Evolutionary conservation across 2,797 vertebrate species (phyloP), one percentile per base, ranked within the genome.

Genomic region (Sarcoramphus papa): DNA sequence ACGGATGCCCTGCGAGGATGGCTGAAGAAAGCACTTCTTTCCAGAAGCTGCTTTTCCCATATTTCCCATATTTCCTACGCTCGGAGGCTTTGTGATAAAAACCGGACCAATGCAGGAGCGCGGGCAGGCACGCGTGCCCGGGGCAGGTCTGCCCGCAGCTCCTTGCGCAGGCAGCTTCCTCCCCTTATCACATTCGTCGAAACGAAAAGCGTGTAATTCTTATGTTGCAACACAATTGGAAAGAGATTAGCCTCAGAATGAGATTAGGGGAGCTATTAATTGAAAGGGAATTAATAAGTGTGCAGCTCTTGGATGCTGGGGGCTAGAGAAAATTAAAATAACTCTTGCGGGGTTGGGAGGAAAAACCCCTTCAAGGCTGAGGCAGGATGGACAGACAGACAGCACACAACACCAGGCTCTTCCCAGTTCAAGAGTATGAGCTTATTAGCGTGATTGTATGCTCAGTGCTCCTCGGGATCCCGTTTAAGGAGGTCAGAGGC

Each of bases 121-220:
- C 0, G 2, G 63, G 47, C 50, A 35, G 40, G 47, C 5, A 0
- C 3, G 6, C 0, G 3, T 18, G 64, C 59, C 35, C 2, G 1
- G 43, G 23, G 23, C n/a, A 50, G 67, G 37, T 37, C 50, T 59
- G 40, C 73, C 37, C 4, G n/a, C 60, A 63, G 54, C 51, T 64
- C 65, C 50, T 47, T 2, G 1, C 2, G 0, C 50, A 18, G 41
- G n/a, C 67, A 23, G 14, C 48, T 51, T 45, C 73, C 78, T 85
- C 33, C 64, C 13, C 20, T 88, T 31, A 60, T 35, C 30, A 4
- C 45, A 17, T 65, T 45, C 22, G 4, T 59, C 13, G 22, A 37
- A 64, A 80, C 25, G 73, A 73, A 53, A 79, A 63, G 40, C 14
- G 10, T 65, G 60, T 54, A 68, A 73, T 88, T 83, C 54, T 30